Conservation (phyloP, 2,888 invertebrate species). For the Macrosoma leucophasiata region DNA sequence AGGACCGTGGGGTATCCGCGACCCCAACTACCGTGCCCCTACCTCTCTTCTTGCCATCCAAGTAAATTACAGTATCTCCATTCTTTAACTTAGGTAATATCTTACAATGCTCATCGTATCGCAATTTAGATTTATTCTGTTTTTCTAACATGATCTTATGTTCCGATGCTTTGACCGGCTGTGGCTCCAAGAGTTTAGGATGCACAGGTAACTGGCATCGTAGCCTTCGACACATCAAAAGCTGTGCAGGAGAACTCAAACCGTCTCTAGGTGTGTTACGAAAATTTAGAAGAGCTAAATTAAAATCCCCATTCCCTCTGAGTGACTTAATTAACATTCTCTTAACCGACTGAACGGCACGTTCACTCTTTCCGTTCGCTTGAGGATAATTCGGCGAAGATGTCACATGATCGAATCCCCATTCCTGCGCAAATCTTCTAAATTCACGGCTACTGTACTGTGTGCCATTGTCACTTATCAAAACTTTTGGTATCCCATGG, state of each 20-base stretch:
- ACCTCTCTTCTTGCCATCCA: too few relatives aligned
- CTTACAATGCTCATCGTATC: background rate
- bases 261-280: constrained; percentile 18
- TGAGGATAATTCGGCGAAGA: constrained; percentile 23
- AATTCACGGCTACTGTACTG: constrained; percentile 12
- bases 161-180: background rate
- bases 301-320: constrained; percentile 14
- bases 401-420: constrained; percentile 22
- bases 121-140: background rate
- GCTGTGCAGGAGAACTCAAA: constrained; percentile 19
- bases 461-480: constrained; percentile 10
- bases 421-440: constrained; percentile 15
- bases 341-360: constrained; percentile 25
- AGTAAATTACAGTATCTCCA: too few relatives aligned
- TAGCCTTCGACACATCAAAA: constrained; percentile 23
- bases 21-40: too few relatives aligned
- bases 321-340: constrained; percentile 19
- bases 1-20: too few relatives aligned
- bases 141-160: background rate
- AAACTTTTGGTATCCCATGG: constrained; percentile 1
- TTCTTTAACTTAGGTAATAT: background rate
- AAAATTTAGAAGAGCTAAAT: constrained; percentile 18
- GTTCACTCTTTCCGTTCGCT: constrained; percentile 24
- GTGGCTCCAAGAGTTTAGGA: constrained; percentile 2
- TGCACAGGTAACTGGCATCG: constrained; percentile 11